phyloP scores from a whole-genome alignment of 2,888 invertebrate species.

The Phortica magna region DNA sequence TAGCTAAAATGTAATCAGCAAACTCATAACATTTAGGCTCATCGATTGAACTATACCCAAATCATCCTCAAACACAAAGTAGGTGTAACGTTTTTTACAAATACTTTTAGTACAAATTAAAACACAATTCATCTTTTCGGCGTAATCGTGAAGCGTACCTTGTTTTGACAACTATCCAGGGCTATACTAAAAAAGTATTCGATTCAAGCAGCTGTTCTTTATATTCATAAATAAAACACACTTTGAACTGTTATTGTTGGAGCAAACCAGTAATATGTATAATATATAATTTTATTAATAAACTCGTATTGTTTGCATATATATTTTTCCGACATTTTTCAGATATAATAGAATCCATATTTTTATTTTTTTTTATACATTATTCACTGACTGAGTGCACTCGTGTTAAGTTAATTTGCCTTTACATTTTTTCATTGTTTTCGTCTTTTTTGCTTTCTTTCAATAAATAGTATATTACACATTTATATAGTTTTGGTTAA shows the following conservation, averaged over 20 bases:
- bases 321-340: constrained; percentile 30
- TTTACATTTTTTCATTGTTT: constrained; percentile 48
- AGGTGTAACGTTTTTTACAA: too few species aligned
- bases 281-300: constrained; percentile 50
- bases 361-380: constrained; percentile 40
- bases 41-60: too few species aligned
- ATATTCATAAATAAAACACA: constrained; percentile 12
- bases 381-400: constrained; percentile 39
- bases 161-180: too few species aligned
- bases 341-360: constrained; percentile 49
- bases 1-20: too few species aligned
- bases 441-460: not conserved
- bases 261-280: constrained; percentile 64
- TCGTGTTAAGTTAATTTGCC: constrained; percentile 51
- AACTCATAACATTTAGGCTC: too few species aligned
- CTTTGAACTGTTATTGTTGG: constrained; percentile 42
- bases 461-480: constrained; percentile 47
- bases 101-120: too few species aligned
- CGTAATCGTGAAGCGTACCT: too few species aligned
- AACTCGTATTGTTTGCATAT: constrained; percentile 54
- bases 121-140: too few species aligned
- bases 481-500: constrained; percentile 44
- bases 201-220: not conserved
- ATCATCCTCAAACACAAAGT: too few species aligned
- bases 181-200: too few species aligned